These are phyloP conservation scores for Drosophila dunni DNA, from an alignment of 1,140 invertebrate species.

Conservation along the genomic window DNA sequence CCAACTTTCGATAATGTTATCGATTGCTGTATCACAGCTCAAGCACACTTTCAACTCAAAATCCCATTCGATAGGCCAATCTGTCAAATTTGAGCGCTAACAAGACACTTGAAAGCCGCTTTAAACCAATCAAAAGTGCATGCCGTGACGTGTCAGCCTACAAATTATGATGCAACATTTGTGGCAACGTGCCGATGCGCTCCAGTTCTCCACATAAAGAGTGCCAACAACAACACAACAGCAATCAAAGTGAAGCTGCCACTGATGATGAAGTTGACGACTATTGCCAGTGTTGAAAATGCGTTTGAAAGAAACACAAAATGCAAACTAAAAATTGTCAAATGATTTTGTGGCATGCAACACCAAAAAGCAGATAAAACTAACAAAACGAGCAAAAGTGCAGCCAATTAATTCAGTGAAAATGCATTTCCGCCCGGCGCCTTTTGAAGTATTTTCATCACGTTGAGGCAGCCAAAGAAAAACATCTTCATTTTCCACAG, in stretches of 20 bases:
- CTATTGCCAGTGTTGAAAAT: slow-evolving; percentile 37
- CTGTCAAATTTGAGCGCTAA: not conserved
- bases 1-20: not conserved
- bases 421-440: slow-evolving; percentile 38
- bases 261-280: slow-evolving; percentile 22
- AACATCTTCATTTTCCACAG: slow-evolving; percentile 26
- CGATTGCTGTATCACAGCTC: not conserved
- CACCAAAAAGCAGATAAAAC: slow-evolving; percentile 14
- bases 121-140: not conserved
- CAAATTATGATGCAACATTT: slow-evolving; percentile 63
- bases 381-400: slow-evolving; percentile 19
- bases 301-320: slow-evolving; percentile 5
- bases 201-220: slow-evolving; percentile 58
- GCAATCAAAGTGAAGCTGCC: not conserved
- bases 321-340: slow-evolving; percentile 56
- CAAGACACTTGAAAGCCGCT: not conserved
- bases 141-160: not conserved
- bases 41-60: not conserved
- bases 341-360: slow-evolving; percentile 49
- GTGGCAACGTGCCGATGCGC: slow-evolving; percentile 66
- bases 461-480: slow-evolving; percentile 23
- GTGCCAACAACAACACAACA: slow-evolving; percentile 9
- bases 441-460: slow-evolving; percentile 33
- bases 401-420: slow-evolving; percentile 41
- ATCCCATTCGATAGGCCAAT: not conserved